Conservation (phyloP, 2,888 invertebrate genomes). For the Melanargia galathea region DNA sequence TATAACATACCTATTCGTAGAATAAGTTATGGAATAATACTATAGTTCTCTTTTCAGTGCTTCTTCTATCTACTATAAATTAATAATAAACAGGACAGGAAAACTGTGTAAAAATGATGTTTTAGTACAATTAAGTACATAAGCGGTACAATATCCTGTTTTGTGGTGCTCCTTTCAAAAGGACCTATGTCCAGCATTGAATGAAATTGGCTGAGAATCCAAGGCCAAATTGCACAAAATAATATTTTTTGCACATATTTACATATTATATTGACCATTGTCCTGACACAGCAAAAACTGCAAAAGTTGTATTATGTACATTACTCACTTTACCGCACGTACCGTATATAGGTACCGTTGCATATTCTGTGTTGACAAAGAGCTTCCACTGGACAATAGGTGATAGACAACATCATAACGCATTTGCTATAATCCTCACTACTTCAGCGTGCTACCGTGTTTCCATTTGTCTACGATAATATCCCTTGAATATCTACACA, state of each 20-base stretch:
- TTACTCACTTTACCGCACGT: neutral
- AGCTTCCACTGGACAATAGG: slow-evolving; percentile 48
- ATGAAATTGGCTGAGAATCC: too few relatives aligned
- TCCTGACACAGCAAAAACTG: neutral
- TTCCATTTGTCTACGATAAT: slow-evolving; percentile 12
- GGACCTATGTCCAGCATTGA: too few relatives aligned
- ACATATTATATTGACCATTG: neutral
- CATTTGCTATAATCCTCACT: slow-evolving; percentile 47
- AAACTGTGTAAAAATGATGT: too few relatives aligned
- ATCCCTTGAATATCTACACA: neutral
- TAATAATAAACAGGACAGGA: too few relatives aligned
- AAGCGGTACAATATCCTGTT: too few relatives aligned
- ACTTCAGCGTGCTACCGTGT: slow-evolving; percentile 33
- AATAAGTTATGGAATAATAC: too few relatives aligned
- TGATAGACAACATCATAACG: slow-evolving; percentile 47
- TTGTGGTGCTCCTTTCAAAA: too few relatives aligned
- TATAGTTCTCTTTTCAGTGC: too few relatives aligned
- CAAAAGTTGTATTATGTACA: neutral
- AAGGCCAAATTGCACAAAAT: too few relatives aligned
- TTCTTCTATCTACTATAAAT: too few relatives aligned
- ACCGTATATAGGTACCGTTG: neutral
- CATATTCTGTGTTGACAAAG: slow-evolving; percentile 2
- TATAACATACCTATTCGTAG: neutral
- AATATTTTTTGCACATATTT: too few relatives aligned
- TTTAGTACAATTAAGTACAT: too few relatives aligned